A percentile compares a stretch with the other conserved stretches of the same genome.
These are phyloP conservation scores for Phacellophora camtschatica DNA, from an alignment of 30 jellyfish, hydroid and myxozoan genomes.

Conservation along the genomic window DNA sequence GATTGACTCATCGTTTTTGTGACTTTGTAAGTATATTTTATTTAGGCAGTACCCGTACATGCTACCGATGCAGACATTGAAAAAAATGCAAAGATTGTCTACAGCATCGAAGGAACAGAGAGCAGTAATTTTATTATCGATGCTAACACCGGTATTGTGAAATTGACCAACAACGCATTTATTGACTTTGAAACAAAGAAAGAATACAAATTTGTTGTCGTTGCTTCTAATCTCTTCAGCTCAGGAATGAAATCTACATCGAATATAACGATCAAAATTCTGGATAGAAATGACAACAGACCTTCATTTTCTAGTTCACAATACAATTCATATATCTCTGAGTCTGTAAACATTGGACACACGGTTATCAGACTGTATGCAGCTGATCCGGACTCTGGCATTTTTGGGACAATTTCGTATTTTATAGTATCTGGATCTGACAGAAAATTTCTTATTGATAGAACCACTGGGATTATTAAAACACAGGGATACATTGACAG, in stretches of 20 bases:
- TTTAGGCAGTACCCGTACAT: slow-evolving; percentile 24
- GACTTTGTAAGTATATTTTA: neutral
- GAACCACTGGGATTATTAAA: slow-evolving; percentile 59
- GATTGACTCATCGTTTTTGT: neutral
- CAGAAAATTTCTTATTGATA: slow-evolving; percentile 59
- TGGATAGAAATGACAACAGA: slow-evolving; percentile 47
- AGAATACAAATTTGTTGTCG: neutral
- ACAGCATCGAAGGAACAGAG: slow-evolving; percentile 7
- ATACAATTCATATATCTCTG: slow-evolving; percentile 47
- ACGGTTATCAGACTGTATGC: slow-evolving; percentile 52
- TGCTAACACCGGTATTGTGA: slow-evolving; percentile 50
- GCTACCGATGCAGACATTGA: slow-evolving; percentile 64
- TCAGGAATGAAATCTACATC: slow-evolving; percentile 1
- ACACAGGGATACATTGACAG: slow-evolving; percentile 43
- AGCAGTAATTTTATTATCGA: slow-evolving; percentile 44
- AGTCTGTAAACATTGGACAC: slow-evolving; percentile 33
- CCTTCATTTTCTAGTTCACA: slow-evolving; percentile 21
- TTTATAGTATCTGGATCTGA: slow-evolving; percentile 55
- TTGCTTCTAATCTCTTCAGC: slow-evolving; percentile 14
- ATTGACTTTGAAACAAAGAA: slow-evolving; percentile 65
- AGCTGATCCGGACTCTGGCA: slow-evolving; percentile 72
- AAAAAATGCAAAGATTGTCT: slow-evolving; percentile 14
- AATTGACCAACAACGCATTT: neutral
- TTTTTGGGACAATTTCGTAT: slow-evolving; percentile 49
- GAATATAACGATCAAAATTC: slow-evolving; percentile 46